These are phyloP conservation scores for Scolopax rusticola DNA, from an alignment of 2,797 vertebrate species.

Conservation along the genomic window DNA sequence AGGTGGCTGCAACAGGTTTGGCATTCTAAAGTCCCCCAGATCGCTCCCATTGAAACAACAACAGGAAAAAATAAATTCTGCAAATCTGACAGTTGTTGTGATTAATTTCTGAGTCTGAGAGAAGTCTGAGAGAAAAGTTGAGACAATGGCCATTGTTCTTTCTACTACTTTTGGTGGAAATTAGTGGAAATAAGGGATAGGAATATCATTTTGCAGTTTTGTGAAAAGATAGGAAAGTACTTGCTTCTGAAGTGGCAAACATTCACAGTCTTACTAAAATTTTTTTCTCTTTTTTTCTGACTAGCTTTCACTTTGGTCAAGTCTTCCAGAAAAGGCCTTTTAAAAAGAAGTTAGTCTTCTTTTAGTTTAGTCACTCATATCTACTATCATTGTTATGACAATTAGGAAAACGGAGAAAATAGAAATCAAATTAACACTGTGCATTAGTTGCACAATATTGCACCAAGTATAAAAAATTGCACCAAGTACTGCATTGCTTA, in stretches of 20 bases:
- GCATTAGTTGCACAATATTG: background rate
- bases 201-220: background rate
- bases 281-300: background rate
- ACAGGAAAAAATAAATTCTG: background rate
- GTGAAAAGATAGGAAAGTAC: background rate
- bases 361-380: background rate
- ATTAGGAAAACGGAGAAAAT: background rate
- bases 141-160: background rate
- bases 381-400: background rate
- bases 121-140: background rate
- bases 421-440: background rate
- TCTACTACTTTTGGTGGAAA: background rate
- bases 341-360: background rate
- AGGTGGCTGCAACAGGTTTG: background rate
- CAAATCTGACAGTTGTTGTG: background rate
- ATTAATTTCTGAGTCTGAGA: background rate
- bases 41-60: background rate
- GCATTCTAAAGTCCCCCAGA: background rate
- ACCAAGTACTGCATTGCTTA: background rate
- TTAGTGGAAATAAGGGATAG: background rate
- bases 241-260: background rate
- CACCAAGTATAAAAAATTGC: background rate
- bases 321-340: background rate
- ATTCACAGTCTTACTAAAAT: background rate
- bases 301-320: background rate